Base-by-base conservation (phyloP, 2,797 vertebrate genomes). In the Etheostoma nigrum region DNA sequence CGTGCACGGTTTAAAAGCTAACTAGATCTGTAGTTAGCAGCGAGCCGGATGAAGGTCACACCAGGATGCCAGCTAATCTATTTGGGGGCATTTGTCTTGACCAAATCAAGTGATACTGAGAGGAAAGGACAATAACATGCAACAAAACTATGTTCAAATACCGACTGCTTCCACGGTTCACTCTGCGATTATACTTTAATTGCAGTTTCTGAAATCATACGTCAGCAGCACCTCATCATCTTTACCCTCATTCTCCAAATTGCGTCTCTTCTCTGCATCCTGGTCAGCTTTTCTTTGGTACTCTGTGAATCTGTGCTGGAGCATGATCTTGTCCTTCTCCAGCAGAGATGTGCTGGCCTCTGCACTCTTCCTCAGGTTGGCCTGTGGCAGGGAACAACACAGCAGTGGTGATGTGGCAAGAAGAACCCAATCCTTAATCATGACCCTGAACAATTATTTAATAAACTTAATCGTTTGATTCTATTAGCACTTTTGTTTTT, bases 261-360 rank as follows among this genome's bases (percentile, higher is more conserved):
- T 98, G 64, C 97, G 96, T 54, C 98, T 96, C 93, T 96, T 99
- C 85, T 99, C 98, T 64, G 94, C 97, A 84, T 99, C 98, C 88
- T 99, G 97, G 76, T 99, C 98, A 61, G 95, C 93, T 95, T 98
- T 99, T 94, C 98, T 97, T 95, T 99, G 98, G 94, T 96, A 96
- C 55, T 99, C 98, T 0, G 96, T 96, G 92, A 96, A 93, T 89
- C 96, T 94, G 93, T 99, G 98, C 87, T 99, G 98, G 60, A 95
- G 83, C 85, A 98, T 94, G 88, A 98, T 95, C 93, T 99, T 99
- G 79, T 99, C 98, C 87, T 99, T 99, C 91, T 99, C 98, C 94
- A 97, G 94, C 86, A 96, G 94, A 90, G 97, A 98, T 72, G 96
- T 71, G 58, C 94, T 92, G 74, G 94, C 93, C 89, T 99, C 98